Evolutionary conservation across 2,113 vertebrate genomes (phyloP).

Genomic region (Triplophysa dalaica): DNA sequence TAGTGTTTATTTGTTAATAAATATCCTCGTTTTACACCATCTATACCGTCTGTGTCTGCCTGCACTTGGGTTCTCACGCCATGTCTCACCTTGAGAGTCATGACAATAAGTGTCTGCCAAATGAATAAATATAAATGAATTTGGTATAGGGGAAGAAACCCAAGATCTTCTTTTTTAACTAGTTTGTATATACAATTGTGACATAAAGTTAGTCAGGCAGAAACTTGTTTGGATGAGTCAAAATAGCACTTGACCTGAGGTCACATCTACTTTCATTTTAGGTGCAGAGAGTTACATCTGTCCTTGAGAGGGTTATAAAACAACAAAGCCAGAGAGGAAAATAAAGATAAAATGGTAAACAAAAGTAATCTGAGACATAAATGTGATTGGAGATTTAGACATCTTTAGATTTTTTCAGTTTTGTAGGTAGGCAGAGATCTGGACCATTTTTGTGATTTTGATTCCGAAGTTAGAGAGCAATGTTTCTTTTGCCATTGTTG

Average conservation of each 20-base stretch:
- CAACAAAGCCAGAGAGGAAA: not conserved
- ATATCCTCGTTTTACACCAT: too few species aligned
- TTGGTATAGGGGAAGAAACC: not conserved
- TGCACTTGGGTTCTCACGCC: too few species aligned
- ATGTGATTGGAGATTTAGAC: not conserved
- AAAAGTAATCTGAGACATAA: not conserved
- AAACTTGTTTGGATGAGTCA: slow-evolving; percentile 14
- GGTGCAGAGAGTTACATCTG: not conserved
- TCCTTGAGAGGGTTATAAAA: slow-evolving; percentile 12
- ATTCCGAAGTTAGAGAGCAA: not conserved
- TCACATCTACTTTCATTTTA: slow-evolving; percentile 23
- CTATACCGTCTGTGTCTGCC: too few species aligned
- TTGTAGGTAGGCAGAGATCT: not conserved
- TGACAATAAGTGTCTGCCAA: too few species aligned
- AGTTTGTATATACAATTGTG: too few species aligned
- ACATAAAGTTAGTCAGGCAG: slow-evolving; percentile 25
- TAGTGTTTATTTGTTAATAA: too few species aligned
- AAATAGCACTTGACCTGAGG: slow-evolving; percentile 19
- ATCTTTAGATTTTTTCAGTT: not conserved
- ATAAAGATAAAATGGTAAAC: not conserved
- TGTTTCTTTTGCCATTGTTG: not conserved
- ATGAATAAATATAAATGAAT: not conserved
- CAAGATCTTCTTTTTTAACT: not conserved
- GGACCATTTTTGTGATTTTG: not conserved
- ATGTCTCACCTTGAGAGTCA: too few species aligned